phyloP scores from a whole-genome alignment of 2,113 vertebrate genomes.

The Apodemus sylvaticus region DNA sequence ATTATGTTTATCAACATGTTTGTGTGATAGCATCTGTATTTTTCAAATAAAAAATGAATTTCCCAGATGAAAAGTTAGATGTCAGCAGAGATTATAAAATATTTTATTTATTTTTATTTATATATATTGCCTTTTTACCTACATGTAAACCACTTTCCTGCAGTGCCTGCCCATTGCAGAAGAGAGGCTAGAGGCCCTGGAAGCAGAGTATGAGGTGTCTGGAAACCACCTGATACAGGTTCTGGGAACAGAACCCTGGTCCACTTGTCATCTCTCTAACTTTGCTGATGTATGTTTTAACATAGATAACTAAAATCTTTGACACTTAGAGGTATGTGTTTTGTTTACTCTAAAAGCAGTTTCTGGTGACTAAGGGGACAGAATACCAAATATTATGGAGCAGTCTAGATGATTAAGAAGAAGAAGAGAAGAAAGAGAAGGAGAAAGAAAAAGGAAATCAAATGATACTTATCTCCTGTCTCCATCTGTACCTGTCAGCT shows the following conservation, averaged over 20 bases:
- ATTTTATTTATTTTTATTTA: neutral
- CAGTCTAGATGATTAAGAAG: neutral
- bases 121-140: neutral
- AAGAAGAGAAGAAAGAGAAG: neutral
- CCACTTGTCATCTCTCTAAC: neutral
- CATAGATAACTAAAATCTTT: neutral
- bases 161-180: neutral
- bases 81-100: neutral
- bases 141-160: neutral
- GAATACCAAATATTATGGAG: neutral
- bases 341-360: neutral
- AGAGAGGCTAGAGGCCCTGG: neutral
- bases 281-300: neutral
- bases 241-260: neutral
- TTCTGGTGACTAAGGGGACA: neutral
- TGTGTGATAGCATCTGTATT: neutral
- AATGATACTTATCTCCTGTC: neutral
- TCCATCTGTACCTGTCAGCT: too few species aligned
- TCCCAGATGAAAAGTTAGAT: neutral
- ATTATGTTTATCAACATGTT: constrained; percentile 6
- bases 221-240: too few species aligned
- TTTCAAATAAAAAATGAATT: neutral
- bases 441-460: neutral
- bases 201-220: too few species aligned
- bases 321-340: neutral